These are phyloP conservation scores for Eupithecia subfuscata DNA, from an alignment of 2,888 invertebrate species.

Conservation along the genomic window DNA sequence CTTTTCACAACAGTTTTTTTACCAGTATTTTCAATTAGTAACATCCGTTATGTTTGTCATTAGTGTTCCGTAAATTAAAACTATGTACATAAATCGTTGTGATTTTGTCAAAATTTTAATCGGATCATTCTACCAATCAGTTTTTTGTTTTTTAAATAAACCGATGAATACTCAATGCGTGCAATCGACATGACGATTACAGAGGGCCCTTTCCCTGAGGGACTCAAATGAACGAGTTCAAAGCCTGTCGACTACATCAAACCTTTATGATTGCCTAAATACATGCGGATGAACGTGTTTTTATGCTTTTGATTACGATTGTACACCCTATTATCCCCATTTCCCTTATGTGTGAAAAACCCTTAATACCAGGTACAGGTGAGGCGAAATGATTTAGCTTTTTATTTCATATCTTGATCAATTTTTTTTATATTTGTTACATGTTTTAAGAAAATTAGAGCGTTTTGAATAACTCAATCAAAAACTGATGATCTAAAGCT, in stretches of 20 bases:
- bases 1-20: too few relatives aligned
- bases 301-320: conserved; percentile 11
- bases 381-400: background rate
- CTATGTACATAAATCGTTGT: background rate
- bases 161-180: background rate
- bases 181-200: background rate
- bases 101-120: background rate
- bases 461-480: background rate
- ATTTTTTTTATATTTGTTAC: background rate
- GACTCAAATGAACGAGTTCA: conserved; percentile 47
- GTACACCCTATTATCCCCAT: conserved; percentile 7
- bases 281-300: conserved; percentile 3
- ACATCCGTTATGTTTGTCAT: too few relatives aligned
- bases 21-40: too few relatives aligned
- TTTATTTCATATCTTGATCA: background rate
- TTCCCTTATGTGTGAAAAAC: conserved; percentile 1
- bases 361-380: background rate
- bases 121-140: background rate
- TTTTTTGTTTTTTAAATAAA: background rate
- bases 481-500: background rate
- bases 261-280: conserved; percentile 7
- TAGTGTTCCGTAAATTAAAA: too few relatives aligned
- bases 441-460: background rate
- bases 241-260: conserved; percentile 51
- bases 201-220: conserved; percentile 44